phyloP scores from a whole-genome alignment of 2,888 invertebrate genomes.

The Eilema caniola region DNA sequence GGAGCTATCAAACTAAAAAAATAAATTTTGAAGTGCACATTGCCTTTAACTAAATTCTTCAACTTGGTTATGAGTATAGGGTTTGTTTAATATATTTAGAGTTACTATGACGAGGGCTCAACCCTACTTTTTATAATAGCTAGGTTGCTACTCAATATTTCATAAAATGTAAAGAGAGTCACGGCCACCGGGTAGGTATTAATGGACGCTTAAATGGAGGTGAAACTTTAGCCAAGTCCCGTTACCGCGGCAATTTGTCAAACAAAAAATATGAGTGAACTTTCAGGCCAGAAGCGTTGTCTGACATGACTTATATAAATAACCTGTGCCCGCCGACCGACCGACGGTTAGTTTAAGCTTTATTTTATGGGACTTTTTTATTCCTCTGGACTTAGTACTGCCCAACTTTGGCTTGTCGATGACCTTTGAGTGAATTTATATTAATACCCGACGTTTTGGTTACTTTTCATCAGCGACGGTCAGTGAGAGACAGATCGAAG shows the following conservation, averaged over 20 bases:
- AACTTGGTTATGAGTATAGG: neutral
- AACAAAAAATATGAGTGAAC: constrained; percentile 83
- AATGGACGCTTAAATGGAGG: constrained; percentile 80
- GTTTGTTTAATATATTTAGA: neutral
- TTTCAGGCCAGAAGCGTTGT: constrained; percentile 77
- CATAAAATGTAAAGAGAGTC: constrained; percentile 66
- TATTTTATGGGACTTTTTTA: constrained; percentile 64
- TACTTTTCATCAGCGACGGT: neutral
- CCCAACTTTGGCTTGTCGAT: constrained; percentile 44
- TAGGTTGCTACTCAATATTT: constrained; percentile 51
- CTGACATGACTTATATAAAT: constrained; percentile 82
- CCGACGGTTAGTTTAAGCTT: constrained; percentile 67
- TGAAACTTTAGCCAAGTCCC: constrained; percentile 82
- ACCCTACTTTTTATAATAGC: constrained; percentile 30
- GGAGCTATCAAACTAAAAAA: no score
- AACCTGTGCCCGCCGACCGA: constrained; percentile 64
- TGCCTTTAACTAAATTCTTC: neutral
- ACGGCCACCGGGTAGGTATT: constrained; percentile 72
- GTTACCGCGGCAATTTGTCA: constrained; percentile 84
- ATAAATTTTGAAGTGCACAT: no score
- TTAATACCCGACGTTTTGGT: neutral
- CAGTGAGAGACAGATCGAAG: neutral
- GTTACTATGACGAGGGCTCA: constrained; percentile 2
- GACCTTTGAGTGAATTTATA: constrained; percentile 44
- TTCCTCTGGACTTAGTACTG: constrained; percentile 56